phyloP scores from a whole-genome alignment of 2,888 invertebrate species.

The Sarcophaga subvicina region DNA sequence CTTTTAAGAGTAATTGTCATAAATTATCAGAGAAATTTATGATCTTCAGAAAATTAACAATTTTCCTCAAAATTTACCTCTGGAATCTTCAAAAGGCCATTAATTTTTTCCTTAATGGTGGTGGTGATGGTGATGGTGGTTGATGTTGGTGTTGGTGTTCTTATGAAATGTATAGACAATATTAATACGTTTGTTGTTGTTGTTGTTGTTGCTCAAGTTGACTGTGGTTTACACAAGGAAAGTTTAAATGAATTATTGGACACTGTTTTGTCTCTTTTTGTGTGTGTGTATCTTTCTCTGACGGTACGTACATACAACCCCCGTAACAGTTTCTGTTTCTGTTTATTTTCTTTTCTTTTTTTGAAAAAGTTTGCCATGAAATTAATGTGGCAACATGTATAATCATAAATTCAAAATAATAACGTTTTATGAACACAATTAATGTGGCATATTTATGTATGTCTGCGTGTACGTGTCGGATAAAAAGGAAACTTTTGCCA shows the following conservation, averaged over 20 bases:
- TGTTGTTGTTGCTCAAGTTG: slow-evolving; percentile 4
- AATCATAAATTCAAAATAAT: slow-evolving; percentile 75
- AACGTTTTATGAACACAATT: slow-evolving; percentile 74
- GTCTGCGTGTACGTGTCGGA: slow-evolving; percentile 12
- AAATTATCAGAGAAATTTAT: slow-evolving; percentile 44
- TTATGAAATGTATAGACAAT: slow-evolving; percentile 41
- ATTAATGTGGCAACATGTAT: slow-evolving; percentile 67
- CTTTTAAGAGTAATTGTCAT: slow-evolving; percentile 35
- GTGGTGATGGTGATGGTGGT: no score
- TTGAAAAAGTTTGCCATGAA: slow-evolving; percentile 51
- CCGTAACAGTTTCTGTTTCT: not conserved
- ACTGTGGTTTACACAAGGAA: slow-evolving; percentile 23
- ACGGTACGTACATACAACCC: not conserved
- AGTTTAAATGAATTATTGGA: slow-evolving; percentile 47
- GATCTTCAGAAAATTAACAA: slow-evolving; percentile 29
- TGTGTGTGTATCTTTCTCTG: not conserved
- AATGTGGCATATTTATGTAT: slow-evolving; percentile 71
- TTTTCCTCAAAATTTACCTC: slow-evolving; percentile 38
- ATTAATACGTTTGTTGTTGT: slow-evolving; percentile 14
- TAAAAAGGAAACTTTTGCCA: slow-evolving; percentile 27
- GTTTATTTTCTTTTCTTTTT: not conserved
- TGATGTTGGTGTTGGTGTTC: not conserved
- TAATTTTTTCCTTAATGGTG: slow-evolving; percentile 9
- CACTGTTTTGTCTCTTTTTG: slow-evolving; percentile 3
- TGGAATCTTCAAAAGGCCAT: slow-evolving; percentile 26